Conservation (phyloP, 2,888 invertebrate genomes). For the Polydesmus complanatus region DNA sequence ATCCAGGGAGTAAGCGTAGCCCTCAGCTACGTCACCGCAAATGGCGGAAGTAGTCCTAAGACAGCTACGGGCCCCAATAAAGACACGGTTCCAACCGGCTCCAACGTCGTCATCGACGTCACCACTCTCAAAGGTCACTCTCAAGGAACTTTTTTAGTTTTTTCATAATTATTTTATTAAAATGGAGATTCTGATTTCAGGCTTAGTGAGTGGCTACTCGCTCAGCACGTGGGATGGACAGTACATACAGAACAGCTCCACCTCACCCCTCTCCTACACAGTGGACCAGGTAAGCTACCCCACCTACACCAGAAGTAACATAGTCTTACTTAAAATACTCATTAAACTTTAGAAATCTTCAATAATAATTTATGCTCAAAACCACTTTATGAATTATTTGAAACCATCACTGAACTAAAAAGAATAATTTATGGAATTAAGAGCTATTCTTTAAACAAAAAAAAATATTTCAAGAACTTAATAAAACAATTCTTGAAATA, state of each 20-base stretch:
- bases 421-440: no score
- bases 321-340: no score
- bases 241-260: background rate
- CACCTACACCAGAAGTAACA: no score
- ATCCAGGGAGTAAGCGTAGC: constrained; percentile 7
- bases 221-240: background rate
- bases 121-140: constrained; percentile 6
- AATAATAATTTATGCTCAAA: no score
- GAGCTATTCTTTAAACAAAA: no score
- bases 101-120: constrained; percentile 4
- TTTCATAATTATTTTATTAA: background rate
- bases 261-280: background rate
- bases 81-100: background rate
- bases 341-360: no score
- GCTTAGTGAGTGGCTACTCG: constrained; percentile 2
- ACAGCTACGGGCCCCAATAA: background rate
- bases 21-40: background rate
- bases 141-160: background rate
- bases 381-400: no score
- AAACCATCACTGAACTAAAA: no score
- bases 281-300: constrained; percentile 1
- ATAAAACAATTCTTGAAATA: no score
- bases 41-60: constrained; percentile 1
- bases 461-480: no score
- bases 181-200: background rate